phyloP scores from a whole-genome alignment of 2,888 invertebrate species.

The Ochlodes sylvanus region DNA sequence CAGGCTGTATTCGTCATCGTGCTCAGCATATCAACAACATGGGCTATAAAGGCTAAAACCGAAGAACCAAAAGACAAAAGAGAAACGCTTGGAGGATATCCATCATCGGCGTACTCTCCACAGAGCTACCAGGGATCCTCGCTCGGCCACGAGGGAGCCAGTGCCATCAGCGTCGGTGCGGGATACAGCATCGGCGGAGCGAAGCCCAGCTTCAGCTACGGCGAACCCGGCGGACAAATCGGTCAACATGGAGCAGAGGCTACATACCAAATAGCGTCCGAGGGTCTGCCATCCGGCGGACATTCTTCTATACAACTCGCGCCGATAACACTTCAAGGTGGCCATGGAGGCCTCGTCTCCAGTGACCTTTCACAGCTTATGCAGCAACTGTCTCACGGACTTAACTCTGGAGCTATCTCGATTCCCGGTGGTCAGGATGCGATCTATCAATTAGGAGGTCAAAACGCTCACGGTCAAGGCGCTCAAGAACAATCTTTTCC shows the following conservation, averaged over 20 bases:
- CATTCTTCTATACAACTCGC: constrained; percentile 68
- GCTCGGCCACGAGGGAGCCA: constrained; percentile 69
- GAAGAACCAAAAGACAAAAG: constrained; percentile 76
- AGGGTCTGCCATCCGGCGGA: constrained; percentile 61
- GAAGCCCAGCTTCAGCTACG: constrained; percentile 65
- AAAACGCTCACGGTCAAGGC: constrained; percentile 52
- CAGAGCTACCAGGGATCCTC: constrained; percentile 54
- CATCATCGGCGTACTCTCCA: constrained; percentile 51
- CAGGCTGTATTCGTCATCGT: constrained; percentile 73
- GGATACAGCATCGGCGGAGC: constrained; percentile 79
- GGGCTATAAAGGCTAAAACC: constrained; percentile 62
- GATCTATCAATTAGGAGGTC: constrained; percentile 59
- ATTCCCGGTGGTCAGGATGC: constrained; percentile 62
- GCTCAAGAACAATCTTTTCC: constrained; percentile 63
- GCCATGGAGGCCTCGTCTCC: constrained; percentile 59
- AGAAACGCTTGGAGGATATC: constrained; percentile 67
- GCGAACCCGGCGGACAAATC: constrained; percentile 41
- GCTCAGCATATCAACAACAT: constrained; percentile 67
- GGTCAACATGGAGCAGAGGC: constrained; percentile 56
- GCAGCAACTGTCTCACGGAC: constrained; percentile 71
- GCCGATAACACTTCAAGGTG: constrained; percentile 69
- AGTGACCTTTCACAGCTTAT: constrained; percentile 73
- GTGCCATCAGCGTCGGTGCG: constrained; percentile 75
- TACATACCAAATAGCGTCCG: constrained; percentile 60
- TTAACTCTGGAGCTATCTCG: constrained; percentile 67